These are phyloP conservation scores for Cichlasoma orientale DNA, from an alignment of 2,797 vertebrate species.

Conservation along the genomic window DNA sequence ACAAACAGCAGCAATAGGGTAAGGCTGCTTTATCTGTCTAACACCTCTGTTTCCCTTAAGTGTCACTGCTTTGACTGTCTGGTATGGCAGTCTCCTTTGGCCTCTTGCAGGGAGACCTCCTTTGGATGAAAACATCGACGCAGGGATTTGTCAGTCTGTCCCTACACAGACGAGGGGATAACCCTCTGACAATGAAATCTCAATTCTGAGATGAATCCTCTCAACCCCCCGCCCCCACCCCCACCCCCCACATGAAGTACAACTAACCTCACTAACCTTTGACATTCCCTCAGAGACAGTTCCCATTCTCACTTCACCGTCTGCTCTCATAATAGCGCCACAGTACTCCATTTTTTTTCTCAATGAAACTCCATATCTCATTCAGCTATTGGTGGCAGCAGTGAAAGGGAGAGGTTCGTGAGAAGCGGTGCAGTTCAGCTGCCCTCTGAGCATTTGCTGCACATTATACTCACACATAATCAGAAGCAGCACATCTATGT, in stretches of 20 bases:
- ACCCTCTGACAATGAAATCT: slow-evolving; percentile 59
- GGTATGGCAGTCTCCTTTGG: slow-evolving; percentile 57
- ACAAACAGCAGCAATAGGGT: slow-evolving; percentile 62
- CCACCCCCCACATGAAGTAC: slow-evolving; percentile 66
- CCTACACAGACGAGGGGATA: slow-evolving; percentile 41
- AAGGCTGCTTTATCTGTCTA: slow-evolving; percentile 69
- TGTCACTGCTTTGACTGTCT: slow-evolving; percentile 55
- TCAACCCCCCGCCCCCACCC: slow-evolving; percentile 48
- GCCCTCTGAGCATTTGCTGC: slow-evolving; percentile 34
- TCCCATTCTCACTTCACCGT: slow-evolving; percentile 72
- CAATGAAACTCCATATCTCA: slow-evolving; percentile 78
- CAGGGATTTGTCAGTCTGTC: slow-evolving; percentile 43
- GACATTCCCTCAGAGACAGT: slow-evolving; percentile 73
- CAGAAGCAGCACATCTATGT: slow-evolving; percentile 19
- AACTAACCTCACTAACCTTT: slow-evolving; percentile 78
- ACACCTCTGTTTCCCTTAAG: slow-evolving; percentile 75
- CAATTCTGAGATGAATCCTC: slow-evolving; percentile 60
- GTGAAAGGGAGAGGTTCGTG: slow-evolving; percentile 48
- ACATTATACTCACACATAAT: slow-evolving; percentile 25
- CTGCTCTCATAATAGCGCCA: slow-evolving; percentile 71
- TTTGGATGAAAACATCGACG: slow-evolving; percentile 41
- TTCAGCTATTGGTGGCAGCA: slow-evolving; percentile 64
- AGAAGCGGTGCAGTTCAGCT: slow-evolving; percentile 39
- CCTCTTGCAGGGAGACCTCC: slow-evolving; percentile 35
- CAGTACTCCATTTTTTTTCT: slow-evolving; percentile 62